A percentile compares a stretch with the other conserved stretches of the same genome.
These are phyloP conservation scores for Yponomeuta plumbellus DNA, from an alignment of 2,888 invertebrate genomes.

Conservation along the genomic window DNA sequence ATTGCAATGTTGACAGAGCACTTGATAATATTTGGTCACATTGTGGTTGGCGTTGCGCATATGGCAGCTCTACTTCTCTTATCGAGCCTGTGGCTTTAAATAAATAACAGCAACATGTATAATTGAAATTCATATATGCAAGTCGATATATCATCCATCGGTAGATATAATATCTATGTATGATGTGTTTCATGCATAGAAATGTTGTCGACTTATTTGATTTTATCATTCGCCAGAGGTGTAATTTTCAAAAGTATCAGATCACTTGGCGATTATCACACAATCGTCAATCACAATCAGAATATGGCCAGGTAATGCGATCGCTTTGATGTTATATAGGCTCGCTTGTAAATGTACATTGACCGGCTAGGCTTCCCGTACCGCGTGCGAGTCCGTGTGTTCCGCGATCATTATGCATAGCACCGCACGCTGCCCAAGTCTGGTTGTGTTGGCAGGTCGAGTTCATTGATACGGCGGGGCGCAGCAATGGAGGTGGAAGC, in stretches of 20 bases:
- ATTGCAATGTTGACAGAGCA: slow-evolving; percentile 61
- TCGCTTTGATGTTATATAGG: slow-evolving; percentile 32
- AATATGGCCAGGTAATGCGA: slow-evolving; percentile 8
- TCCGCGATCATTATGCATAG: slow-evolving; percentile 22
- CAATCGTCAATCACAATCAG: background rate
- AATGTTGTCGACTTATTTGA: too few relatives aligned
- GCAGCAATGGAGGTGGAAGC: slow-evolving; percentile 13
- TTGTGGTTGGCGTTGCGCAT: slow-evolving; percentile 55
- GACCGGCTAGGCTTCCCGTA: slow-evolving; percentile 32
- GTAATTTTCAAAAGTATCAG: background rate
- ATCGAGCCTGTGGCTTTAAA: slow-evolving; percentile 38
- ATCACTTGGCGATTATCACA: background rate
- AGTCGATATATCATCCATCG: background rate
- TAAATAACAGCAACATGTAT: background rate
- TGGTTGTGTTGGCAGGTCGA: slow-evolving; percentile 3
- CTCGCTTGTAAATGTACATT: slow-evolving; percentile 40
- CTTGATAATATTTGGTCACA: slow-evolving; percentile 66
- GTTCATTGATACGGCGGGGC: background rate
- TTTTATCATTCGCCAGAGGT: background rate
- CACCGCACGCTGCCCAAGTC: slow-evolving; percentile 5
- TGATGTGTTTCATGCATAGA: background rate
- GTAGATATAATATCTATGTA: too few relatives aligned
- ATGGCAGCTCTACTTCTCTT: slow-evolving; percentile 56
- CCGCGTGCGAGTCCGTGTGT: slow-evolving; percentile 16
- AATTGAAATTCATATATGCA: background rate